A percentile compares a stretch with the other conserved stretches of the same genome.
These are phyloP conservation scores for Sebastes glaucus DNA, from an alignment of 2,797 vertebrate species.

Conservation along the genomic window DNA sequence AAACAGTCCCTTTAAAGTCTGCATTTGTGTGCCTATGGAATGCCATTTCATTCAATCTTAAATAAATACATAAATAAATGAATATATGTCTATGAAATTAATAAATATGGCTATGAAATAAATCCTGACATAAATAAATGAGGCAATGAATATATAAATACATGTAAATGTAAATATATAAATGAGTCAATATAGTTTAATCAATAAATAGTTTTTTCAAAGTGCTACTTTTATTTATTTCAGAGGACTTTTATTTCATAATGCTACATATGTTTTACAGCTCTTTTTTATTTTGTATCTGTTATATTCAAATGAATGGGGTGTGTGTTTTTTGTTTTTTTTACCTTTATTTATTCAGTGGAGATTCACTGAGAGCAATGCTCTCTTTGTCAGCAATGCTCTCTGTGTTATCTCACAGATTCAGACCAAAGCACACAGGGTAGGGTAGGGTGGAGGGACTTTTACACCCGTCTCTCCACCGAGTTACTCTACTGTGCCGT, in stretches of 20 bases:
- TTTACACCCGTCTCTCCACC: background rate
- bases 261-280: background rate
- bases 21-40: background rate
- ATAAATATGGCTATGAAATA: background rate
- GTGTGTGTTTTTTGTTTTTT: too few relatives aligned
- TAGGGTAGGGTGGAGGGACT: background rate
- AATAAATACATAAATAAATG: background rate
- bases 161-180: background rate
- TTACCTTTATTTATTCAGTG: too few relatives aligned
- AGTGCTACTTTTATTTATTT: fast-evolving
- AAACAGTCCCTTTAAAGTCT: background rate
- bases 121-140: background rate
- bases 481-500: constrained; percentile 7
- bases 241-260: background rate
- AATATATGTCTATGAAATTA: too few relatives aligned
- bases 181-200: background rate
- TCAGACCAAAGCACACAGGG: background rate
- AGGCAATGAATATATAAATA: background rate
- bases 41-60: background rate
- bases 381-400: too few relatives aligned
- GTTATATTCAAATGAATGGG: background rate
- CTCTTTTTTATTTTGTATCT: background rate
- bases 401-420: background rate
- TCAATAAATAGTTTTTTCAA: background rate
- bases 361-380: too few relatives aligned